A percentile compares a stretch with the other conserved stretches of the same genome.
Conservation (phyloP, 1,140 invertebrate species). For the Vollenhovia emeryi region DNA sequence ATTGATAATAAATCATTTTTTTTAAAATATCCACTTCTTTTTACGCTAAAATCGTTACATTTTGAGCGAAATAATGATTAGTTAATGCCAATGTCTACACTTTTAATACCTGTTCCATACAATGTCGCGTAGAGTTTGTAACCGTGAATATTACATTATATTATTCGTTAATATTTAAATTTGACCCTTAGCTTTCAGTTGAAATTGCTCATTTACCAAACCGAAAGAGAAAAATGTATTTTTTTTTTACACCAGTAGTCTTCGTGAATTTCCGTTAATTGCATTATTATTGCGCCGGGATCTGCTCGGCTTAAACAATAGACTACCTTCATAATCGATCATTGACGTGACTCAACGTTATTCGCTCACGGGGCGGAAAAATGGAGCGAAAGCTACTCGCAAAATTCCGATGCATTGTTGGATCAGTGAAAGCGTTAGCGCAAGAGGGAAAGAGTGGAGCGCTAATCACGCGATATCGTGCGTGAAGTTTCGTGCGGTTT, state of each 20-base stretch:
- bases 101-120: neutral
- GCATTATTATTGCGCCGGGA: neutral
- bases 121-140: neutral
- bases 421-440: constrained; percentile 50
- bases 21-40: neutral
- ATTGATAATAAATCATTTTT: neutral
- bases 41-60: neutral
- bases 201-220: neutral
- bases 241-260: neutral
- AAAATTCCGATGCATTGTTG: constrained; percentile 61
- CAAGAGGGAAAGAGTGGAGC: neutral
- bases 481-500: constrained; percentile 50
- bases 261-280: constrained; percentile 19
- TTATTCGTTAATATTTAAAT: neutral
- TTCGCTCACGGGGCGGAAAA: constrained; percentile 31
- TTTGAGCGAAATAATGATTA: neutral
- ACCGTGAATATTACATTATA: neutral
- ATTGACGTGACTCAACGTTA: constrained; percentile 54
- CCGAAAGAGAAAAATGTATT: neutral
- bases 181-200: neutral
- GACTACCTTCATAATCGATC: constrained; percentile 49
- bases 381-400: constrained; percentile 49
- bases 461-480: constrained; percentile 58
- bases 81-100: neutral
- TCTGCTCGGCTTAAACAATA: constrained; percentile 37